Evolutionary conservation across 1,140 invertebrate genomes (phyloP).

Genomic region (Marisa cornuarietis): DNA sequence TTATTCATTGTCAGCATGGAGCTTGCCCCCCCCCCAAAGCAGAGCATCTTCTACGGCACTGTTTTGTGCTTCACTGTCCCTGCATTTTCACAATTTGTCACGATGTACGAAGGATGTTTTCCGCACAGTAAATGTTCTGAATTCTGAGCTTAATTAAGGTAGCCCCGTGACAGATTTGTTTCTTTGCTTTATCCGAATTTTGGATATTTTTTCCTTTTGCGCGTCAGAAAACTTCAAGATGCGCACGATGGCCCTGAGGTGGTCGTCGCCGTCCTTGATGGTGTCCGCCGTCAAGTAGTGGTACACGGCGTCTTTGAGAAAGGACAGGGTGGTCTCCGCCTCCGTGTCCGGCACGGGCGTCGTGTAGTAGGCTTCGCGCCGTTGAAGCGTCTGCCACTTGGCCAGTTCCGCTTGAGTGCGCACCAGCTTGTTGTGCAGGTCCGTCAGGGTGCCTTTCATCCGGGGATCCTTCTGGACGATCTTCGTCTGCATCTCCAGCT

Average conservation of each 20-base stretch:
- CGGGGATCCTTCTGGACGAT: background rate
- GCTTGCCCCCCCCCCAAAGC: too few species aligned
- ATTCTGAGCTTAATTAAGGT: too few species aligned
- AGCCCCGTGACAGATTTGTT: constrained; percentile 6
- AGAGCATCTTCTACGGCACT: too few species aligned
- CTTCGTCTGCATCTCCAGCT: constrained; percentile 41
- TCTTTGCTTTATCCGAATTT: constrained; percentile 26
- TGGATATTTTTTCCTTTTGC: constrained; percentile 50
- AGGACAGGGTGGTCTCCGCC: constrained; percentile 50
- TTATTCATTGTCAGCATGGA: too few species aligned
- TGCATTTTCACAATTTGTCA: too few species aligned
- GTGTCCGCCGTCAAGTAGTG: constrained; percentile 50
- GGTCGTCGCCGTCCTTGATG: constrained; percentile 42
- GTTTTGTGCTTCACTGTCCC: too few species aligned
- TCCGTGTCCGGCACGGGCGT: constrained; percentile 51
- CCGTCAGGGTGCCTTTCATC: constrained; percentile 36
- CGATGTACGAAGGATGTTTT: too few species aligned
- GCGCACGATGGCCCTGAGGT: constrained; percentile 52
- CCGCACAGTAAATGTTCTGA: too few species aligned
- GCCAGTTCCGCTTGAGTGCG: constrained; percentile 52
- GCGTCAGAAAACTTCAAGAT: constrained; percentile 53
- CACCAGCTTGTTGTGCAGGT: constrained; percentile 46
- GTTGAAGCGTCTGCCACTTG: constrained; percentile 54
- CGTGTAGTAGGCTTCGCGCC: constrained; percentile 50
- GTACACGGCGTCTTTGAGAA: constrained; percentile 56